Percentiles rank a stretch among this genome's conserved stretches.
These are phyloP conservation scores for Saccopteryx leptura DNA, from an alignment of 2,113 vertebrate species.

Conservation along the genomic window DNA sequence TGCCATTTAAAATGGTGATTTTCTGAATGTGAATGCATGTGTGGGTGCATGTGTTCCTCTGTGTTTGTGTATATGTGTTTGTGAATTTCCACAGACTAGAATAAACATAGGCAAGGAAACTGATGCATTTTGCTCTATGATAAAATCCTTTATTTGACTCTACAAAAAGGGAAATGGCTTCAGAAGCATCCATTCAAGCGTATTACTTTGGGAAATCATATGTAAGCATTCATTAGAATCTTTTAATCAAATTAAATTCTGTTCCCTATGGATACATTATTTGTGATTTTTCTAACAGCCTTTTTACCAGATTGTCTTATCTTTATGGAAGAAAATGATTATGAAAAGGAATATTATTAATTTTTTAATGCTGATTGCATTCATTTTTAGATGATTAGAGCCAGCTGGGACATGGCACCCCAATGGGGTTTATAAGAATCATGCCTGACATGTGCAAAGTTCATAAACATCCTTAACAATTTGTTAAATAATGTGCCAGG, in stretches of 20 bases:
- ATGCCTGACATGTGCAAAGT: slow-evolving; percentile 68
- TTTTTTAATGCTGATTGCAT: slow-evolving; percentile 75
- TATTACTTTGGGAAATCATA: slow-evolving; percentile 59
- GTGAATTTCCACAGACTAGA: slow-evolving; percentile 30
- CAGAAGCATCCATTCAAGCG: neutral
- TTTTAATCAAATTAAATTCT: slow-evolving; percentile 65
- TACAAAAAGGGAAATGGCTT: slow-evolving; percentile 53
- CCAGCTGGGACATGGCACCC: slow-evolving; percentile 59
- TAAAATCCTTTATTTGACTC: slow-evolving; percentile 48
- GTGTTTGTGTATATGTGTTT: neutral
- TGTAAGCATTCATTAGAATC: slow-evolving; percentile 57
- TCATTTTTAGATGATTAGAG: slow-evolving; percentile 80
- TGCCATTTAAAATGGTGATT: neutral
- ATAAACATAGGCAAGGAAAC: slow-evolving; percentile 23
- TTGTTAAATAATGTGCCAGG: slow-evolving; percentile 82
- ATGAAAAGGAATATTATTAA: slow-evolving; percentile 68
- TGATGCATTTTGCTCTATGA: neutral
- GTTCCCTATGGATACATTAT: slow-evolving; percentile 29
- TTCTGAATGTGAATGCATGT: neutral
- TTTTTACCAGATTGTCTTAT: slow-evolving; percentile 64
- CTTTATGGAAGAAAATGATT: slow-evolving; percentile 67
- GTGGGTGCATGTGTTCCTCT: neutral
- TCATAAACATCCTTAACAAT: slow-evolving; percentile 81
- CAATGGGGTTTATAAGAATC: slow-evolving; percentile 70
- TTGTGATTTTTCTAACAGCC: slow-evolving; percentile 63